phyloP scores from a whole-genome alignment of 2,888 invertebrate genomes.

The Rhaphigaster nebulosa region DNA sequence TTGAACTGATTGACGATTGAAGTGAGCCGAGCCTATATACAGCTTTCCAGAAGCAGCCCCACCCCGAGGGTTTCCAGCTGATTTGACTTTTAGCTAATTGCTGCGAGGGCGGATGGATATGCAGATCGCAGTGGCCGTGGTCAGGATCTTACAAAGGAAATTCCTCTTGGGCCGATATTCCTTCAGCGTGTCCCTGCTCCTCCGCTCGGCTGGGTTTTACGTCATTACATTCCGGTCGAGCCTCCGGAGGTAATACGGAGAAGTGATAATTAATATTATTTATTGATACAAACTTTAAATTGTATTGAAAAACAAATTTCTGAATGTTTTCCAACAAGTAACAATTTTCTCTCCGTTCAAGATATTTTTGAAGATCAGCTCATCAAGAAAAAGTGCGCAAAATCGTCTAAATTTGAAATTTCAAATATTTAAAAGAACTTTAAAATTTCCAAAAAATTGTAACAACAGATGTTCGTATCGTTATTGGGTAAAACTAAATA shows the following conservation, averaged over 20 bases:
- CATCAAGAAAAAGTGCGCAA: no score
- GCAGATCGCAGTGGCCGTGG: slow-evolving; percentile 18
- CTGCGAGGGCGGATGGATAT: neutral
- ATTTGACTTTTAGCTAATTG: slow-evolving; percentile 5
- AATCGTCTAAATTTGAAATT: no score
- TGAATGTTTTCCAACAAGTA: no score
- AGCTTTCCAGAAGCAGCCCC: neutral
- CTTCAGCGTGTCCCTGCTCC: neutral
- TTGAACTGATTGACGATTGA: neutral
- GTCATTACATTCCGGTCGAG: neutral
- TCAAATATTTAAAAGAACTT: no score
- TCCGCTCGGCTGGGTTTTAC: neutral
- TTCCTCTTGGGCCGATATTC: neutral
- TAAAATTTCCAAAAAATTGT: no score
- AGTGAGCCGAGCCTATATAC: neutral
- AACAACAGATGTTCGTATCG: no score
- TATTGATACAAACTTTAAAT: no score
- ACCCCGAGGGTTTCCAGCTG: neutral
- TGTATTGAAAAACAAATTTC: no score
- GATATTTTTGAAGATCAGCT: no score
- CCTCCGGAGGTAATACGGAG: neutral
- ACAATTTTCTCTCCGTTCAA: no score
- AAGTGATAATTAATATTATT: no score
- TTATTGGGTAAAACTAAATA: no score
- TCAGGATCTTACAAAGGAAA: neutral